Evolutionary conservation across 1,140 invertebrate species (phyloP), one percentile per base, ranked within the genome.

Genomic region (Drosophila teissieri): DNA sequence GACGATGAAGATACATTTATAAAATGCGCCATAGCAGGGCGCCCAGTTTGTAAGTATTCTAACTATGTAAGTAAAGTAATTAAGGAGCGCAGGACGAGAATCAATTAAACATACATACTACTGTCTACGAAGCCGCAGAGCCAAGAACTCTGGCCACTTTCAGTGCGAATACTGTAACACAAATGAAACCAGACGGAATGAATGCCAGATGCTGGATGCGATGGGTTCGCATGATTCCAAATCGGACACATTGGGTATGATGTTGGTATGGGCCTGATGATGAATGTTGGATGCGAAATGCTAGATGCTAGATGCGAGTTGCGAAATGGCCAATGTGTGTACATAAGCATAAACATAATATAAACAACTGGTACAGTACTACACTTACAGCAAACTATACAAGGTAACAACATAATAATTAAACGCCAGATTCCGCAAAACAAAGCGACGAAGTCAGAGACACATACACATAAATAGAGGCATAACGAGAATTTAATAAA

Each of bases 311-410:
- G 31, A 8, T 31, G 57, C 57, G 58, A 42, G 45, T 40, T 70
- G 67, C 42, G 52, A 49, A 34, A 70, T 70, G 54, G 73, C 73
- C 73, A 74, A 86, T 80, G 77, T 85, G 82, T 85, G 82, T 85
- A 73, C 57, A 78, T 82, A 82, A 69, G 55, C 48, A 61, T 68
- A 34, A 51, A 51, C 24, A 51, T 51, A 54, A 75, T 56, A 54
- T 65, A 65, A 24, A 5, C 4, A 83, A 82, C 78, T 78, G 78
- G 75, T 72, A 74, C 78, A 86, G 78, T 73, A 89, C 84, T 83
- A 88, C 84, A 86, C 84, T 88, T 88, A 89, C 83, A 88, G 83
- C 75, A 88, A 88, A 88, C 83, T 88, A 88, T 88, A 88, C 83
- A 88, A 88, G 83, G 83, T 85, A 90, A 90, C 6, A 77, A 78